Evolutionary conservation across 1,140 invertebrate species (phyloP).

Genomic region (Nymphalis io): DNA sequence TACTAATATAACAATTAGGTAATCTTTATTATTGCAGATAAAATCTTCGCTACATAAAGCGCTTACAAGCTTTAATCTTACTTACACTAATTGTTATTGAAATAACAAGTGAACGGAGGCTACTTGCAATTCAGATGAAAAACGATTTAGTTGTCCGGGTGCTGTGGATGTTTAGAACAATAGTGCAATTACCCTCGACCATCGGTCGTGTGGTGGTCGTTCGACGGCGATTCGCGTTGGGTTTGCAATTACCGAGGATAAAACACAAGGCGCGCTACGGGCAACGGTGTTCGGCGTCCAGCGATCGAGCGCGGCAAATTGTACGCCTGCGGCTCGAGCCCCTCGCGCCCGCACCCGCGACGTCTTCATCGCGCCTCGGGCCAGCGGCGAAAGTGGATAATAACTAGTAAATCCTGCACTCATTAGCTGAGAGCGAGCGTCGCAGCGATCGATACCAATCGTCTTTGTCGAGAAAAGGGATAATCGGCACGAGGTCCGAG

Average conservation of each 20-base stretch:
- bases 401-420: slow-evolving; percentile 73
- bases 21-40: no score
- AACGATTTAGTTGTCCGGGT: slow-evolving; percentile 52
- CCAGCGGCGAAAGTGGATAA: slow-evolving; percentile 73
- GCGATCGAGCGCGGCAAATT: slow-evolving; percentile 62
- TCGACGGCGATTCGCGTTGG: slow-evolving; percentile 45
- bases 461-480: slow-evolving; percentile 70
- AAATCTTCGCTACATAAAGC: not conserved
- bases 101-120: slow-evolving; percentile 52
- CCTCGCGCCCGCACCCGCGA: slow-evolving; percentile 52
- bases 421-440: slow-evolving; percentile 73
- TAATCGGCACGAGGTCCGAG: slow-evolving; percentile 63
- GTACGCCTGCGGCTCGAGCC: slow-evolving; percentile 56
- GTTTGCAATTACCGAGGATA: slow-evolving; percentile 71
- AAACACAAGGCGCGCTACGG: slow-evolving; percentile 67
- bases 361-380: slow-evolving; percentile 71
- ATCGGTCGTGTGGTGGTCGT: slow-evolving; percentile 53
- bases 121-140: slow-evolving; percentile 62
- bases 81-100: slow-evolving; percentile 52
- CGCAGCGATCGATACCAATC: slow-evolving; percentile 72
- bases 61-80: not conserved
- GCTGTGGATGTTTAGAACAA: slow-evolving; percentile 57
- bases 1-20: no score
- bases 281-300: slow-evolving; percentile 48
- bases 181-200: slow-evolving; percentile 70